phyloP scores from a whole-genome alignment of 2,888 invertebrate species.

The Cinara cedri region DNA sequence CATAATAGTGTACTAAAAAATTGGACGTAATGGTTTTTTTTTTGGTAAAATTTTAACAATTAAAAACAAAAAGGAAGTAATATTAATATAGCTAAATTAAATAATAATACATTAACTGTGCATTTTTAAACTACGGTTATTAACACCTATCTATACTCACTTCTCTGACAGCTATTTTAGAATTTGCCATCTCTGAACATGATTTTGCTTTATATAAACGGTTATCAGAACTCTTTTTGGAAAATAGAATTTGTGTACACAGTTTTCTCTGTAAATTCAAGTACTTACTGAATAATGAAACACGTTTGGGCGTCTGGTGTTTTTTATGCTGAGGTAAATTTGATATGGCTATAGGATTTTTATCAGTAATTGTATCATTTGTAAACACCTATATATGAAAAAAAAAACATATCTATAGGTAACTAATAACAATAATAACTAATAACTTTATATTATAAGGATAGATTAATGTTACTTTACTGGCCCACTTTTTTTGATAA shows the following conservation, averaged over 20 bases:
- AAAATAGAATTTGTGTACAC: constrained; percentile 69
- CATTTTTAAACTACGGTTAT: neutral
- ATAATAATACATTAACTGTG: constrained; percentile 32
- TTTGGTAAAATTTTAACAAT: neutral
- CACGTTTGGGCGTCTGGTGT: constrained; percentile 63
- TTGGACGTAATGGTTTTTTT: constrained; percentile 1
- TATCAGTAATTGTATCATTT: neutral
- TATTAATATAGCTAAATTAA: constrained; percentile 7
- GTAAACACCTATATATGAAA: constrained; percentile 16
- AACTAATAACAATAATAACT: no score
- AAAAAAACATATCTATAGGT: no score
- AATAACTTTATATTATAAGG: no score
- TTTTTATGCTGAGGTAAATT: constrained; percentile 37
- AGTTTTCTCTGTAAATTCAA: constrained; percentile 73
- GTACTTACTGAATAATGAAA: constrained; percentile 71
- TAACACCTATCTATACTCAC: constrained; percentile 42
- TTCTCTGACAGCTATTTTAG: constrained; percentile 50
- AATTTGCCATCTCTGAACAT: constrained; percentile 63
- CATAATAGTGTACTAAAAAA: neutral
- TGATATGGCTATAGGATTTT: constrained; percentile 17
- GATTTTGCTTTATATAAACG: constrained; percentile 70
- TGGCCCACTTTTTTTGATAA: no score
- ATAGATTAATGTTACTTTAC: no score
- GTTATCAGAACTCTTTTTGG: constrained; percentile 63
- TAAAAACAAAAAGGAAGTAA: neutral